Percentiles rank a stretch among this genome's conserved stretches.
Conservation (phyloP, 2,113 vertebrate genomes). For the Melanerpes aurifrons region DNA sequence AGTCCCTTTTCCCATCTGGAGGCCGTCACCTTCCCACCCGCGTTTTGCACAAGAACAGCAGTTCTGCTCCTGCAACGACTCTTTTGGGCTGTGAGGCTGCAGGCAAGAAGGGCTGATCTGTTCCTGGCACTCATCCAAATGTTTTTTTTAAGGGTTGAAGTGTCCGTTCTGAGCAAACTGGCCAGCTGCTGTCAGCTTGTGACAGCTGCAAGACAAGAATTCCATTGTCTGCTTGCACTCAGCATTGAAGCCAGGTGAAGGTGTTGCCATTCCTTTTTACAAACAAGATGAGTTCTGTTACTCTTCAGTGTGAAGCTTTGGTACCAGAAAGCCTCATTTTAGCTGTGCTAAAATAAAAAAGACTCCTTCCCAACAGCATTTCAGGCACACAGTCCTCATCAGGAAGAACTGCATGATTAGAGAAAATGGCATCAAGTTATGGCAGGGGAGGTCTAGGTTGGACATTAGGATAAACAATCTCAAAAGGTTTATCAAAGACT, state of each 20-base stretch:
- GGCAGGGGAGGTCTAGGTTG: too few relatives aligned
- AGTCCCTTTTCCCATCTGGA: constrained; percentile 57
- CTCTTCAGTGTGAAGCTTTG: fast-evolving
- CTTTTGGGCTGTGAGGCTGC: background rate
- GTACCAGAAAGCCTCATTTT: background rate
- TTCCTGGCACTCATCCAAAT: background rate
- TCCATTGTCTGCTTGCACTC: background rate
- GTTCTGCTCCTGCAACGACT: background rate
- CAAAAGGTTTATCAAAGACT: too few relatives aligned
- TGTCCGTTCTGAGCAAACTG: background rate
- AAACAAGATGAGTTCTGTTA: background rate
- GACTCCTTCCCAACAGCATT: background rate
- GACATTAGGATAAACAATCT: too few relatives aligned
- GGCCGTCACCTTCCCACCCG: background rate
- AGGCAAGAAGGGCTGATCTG: background rate
- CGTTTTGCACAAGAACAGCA: background rate
- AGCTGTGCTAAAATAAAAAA: background rate
- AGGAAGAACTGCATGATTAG: too few relatives aligned
- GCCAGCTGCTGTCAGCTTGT: background rate
- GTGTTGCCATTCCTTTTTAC: background rate
- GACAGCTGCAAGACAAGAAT: background rate
- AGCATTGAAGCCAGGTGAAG: background rate
- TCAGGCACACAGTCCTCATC: fast-evolving
- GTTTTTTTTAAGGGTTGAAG: background rate
- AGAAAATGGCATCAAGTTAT: too few relatives aligned